phyloP scores from a whole-genome alignment of 2,888 invertebrate species.

The Herminia tarsipennalis region DNA sequence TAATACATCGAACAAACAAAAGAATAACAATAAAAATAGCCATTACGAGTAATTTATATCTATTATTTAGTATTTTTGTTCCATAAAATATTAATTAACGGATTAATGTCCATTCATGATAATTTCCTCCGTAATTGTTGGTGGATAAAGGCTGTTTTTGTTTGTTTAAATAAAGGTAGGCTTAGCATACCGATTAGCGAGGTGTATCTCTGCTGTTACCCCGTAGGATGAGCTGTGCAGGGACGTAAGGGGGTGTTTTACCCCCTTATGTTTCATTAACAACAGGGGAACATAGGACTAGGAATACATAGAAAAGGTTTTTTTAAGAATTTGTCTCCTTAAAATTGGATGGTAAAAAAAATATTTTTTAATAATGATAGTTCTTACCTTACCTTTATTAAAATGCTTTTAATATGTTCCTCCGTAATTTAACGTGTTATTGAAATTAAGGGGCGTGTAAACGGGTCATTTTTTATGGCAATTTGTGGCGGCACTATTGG shows the following conservation, averaged over 20 bases:
- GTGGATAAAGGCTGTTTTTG: slow-evolving; percentile 12
- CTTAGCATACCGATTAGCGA: slow-evolving; percentile 60
- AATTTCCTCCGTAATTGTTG: background rate
- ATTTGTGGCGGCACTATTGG: no score
- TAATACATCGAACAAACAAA: slow-evolving; percentile 15
- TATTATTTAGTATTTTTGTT: slow-evolving; percentile 26
- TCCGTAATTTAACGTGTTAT: no score
- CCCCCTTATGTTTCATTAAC: slow-evolving; percentile 86
- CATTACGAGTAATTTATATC: slow-evolving; percentile 30
- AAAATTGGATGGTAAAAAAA: no score
- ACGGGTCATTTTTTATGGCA: no score
- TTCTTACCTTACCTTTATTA: no score
- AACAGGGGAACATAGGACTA: slow-evolving; percentile 60
- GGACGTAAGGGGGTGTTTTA: slow-evolving; percentile 67
- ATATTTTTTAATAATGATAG: no score
- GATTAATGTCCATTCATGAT: background rate
- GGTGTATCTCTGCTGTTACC: slow-evolving; percentile 65
- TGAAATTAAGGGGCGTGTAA: no score
- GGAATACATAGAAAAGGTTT: slow-evolving; percentile 41
- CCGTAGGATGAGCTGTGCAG: slow-evolving; percentile 61
- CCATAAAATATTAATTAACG: slow-evolving; percentile 31
- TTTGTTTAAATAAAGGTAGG: slow-evolving; percentile 13
- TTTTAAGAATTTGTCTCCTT: no score
- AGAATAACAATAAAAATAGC: slow-evolving; percentile 22
- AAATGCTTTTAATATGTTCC: no score